phyloP scores from a whole-genome alignment of 2,113 vertebrate species.

The Chionis minor region DNA sequence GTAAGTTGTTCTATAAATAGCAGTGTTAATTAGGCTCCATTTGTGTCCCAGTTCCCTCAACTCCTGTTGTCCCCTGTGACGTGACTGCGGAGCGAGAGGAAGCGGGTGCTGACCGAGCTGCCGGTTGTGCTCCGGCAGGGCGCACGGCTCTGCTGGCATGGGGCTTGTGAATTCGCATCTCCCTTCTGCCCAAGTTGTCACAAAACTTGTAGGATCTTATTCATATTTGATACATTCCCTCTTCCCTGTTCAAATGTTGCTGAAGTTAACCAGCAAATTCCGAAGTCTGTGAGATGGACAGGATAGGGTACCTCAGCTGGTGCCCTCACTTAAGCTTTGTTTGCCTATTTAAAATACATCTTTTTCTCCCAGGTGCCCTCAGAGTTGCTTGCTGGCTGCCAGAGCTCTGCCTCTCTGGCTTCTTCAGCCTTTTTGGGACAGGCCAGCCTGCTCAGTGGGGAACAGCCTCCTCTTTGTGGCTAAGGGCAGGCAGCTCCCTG shows the following conservation, averaged over 20 bases:
- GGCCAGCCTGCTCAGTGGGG: not conserved
- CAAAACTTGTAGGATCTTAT: not conserved
- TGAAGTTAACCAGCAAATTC: not conserved
- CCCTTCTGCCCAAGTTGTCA: not conserved
- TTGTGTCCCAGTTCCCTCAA: not conserved
- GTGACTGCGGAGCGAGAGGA: not conserved
- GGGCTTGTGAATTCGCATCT: not conserved
- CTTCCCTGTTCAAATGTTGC: not conserved
- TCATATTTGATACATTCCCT: not conserved
- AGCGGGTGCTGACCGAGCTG: not conserved
- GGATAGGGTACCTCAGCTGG: not conserved
- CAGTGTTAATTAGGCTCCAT: not conserved
- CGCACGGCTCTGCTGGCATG: not conserved
- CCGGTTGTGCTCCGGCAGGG: not conserved
- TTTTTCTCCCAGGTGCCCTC: not conserved
- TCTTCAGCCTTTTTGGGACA: not conserved
- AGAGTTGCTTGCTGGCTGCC: not conserved
- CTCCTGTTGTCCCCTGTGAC: not conserved
- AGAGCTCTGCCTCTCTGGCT: not conserved
- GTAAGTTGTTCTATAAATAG: constrained; percentile 7
- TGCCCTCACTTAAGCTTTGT: not conserved
- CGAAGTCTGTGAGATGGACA: not conserved
- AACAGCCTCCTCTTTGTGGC: not conserved
- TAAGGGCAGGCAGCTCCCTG: not conserved
- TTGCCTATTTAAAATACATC: not conserved